Evolutionary conservation across 2,888 invertebrate species (phyloP).

Genomic region (Drosophila fulvimacula): DNA sequence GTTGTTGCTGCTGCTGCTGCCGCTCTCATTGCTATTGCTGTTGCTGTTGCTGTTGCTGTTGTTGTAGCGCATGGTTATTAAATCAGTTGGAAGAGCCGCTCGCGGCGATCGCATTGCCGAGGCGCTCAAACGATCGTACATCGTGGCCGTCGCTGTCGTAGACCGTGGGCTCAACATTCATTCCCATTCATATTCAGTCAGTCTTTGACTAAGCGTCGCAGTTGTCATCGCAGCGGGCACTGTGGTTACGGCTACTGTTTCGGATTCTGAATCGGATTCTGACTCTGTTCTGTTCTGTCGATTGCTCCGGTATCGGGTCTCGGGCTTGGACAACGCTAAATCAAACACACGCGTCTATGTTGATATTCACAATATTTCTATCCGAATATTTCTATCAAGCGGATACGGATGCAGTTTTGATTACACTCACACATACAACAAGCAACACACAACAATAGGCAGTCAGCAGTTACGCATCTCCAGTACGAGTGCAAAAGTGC

Average conservation of each 20-base stretch:
- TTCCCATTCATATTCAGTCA: conserved; percentile 66
- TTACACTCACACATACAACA: conserved; percentile 27
- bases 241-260: conserved; percentile 41
- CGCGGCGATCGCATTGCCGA: conserved; percentile 49
- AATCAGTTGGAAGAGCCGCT: conserved; percentile 62
- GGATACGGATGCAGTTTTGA: conserved; percentile 65
- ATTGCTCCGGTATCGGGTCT: conserved; percentile 43
- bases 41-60: not conserved
- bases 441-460: conserved; percentile 23
- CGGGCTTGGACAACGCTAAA: conserved; percentile 26
- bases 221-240: conserved; percentile 59
- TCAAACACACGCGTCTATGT: conserved; percentile 7
- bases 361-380: too few species aligned
- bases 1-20: conserved; percentile 42
- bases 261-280: conserved; percentile 22
- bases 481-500: conserved; percentile 67
- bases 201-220: conserved; percentile 76
- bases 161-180: conserved; percentile 50
- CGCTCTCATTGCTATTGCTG: conserved; percentile 24
- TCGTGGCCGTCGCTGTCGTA: conserved; percentile 34
- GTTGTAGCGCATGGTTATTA: conserved; percentile 38
- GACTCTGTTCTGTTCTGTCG: conserved; percentile 20
- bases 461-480: conserved; percentile 41
- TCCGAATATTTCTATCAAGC: conserved; percentile 37
- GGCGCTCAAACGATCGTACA: conserved; percentile 44